Evolutionary conservation across 2,113 vertebrate species (phyloP).

Genomic region (Zootoca vivipara): DNA sequence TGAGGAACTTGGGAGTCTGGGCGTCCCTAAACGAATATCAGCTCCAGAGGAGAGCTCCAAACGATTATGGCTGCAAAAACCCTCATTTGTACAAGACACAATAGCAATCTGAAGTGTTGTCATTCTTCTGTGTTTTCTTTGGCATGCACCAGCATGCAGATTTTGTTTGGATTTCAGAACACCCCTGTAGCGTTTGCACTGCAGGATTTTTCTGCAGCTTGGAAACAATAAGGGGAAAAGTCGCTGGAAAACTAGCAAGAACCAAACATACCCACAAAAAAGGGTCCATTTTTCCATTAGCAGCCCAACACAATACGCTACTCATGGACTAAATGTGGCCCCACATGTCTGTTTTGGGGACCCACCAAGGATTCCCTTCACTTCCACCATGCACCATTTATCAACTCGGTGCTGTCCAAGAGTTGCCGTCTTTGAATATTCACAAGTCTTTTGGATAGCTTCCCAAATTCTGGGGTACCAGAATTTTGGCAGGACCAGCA

Average conservation of each 20-base stretch:
- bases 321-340: background rate
- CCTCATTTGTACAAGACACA: background rate
- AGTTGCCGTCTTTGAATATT: background rate
- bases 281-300: background rate
- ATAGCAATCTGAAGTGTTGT: rapidly evolving
- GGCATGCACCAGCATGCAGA: background rate
- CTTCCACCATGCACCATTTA: background rate
- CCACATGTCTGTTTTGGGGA: background rate
- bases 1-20: background rate
- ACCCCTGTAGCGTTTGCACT: background rate
- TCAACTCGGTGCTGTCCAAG: background rate
- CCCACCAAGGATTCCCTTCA: background rate
- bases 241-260: background rate
- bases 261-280: background rate
- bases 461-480: background rate
- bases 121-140: background rate
- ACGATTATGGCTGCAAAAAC: background rate
- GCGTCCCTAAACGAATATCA: background rate
- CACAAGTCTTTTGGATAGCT: background rate
- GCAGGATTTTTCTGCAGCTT: rapidly evolving
- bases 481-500: background rate
- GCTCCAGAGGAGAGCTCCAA: slow-evolving; percentile 20
- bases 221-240: background rate
- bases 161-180: background rate
- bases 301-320: no score